phyloP scores from a whole-genome alignment of 2,797 vertebrate genomes.

The Allobates femoralis region DNA sequence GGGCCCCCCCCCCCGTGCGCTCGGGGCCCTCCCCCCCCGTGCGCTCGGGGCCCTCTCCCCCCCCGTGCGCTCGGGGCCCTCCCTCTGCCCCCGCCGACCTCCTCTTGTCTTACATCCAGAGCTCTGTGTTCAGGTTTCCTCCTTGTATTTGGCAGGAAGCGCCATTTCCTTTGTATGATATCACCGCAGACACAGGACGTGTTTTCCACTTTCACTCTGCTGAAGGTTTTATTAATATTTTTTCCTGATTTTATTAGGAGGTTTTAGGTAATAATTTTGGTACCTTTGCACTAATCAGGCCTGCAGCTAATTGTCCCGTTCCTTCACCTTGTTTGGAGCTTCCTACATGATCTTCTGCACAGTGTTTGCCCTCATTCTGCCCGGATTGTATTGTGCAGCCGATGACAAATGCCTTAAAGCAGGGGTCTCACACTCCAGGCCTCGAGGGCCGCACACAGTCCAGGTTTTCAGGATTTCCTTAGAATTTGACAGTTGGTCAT shows the following conservation, averaged over 20 bases:
- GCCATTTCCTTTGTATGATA: conserved; percentile 17
- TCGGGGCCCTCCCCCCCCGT: neutral
- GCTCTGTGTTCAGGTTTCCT: conserved; percentile 13
- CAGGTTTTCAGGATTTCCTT: no score
- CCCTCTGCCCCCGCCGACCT: neutral
- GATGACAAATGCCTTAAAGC: no score
- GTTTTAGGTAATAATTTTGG: neutral
- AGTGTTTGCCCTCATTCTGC: neutral
- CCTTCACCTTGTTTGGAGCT: conserved; percentile 1
- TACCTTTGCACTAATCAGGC: neutral
- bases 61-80: neutral
- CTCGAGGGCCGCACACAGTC: no score
- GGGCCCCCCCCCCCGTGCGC: neutral
- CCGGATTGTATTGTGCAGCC: no score
- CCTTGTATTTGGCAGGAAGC: conserved; percentile 11
- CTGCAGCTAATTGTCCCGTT: neutral
- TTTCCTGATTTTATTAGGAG: neutral
- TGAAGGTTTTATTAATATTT: neutral
- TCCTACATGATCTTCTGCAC: neutral
- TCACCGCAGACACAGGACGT: neutral
- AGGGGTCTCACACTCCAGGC: no score
- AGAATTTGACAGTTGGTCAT: no score
- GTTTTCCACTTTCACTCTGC: conserved; percentile 26
- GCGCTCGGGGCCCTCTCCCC: neutral
- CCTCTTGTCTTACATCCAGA: neutral